Base-by-base conservation (phyloP, 2,113 vertebrate species). In the Turnix velox region DNA sequence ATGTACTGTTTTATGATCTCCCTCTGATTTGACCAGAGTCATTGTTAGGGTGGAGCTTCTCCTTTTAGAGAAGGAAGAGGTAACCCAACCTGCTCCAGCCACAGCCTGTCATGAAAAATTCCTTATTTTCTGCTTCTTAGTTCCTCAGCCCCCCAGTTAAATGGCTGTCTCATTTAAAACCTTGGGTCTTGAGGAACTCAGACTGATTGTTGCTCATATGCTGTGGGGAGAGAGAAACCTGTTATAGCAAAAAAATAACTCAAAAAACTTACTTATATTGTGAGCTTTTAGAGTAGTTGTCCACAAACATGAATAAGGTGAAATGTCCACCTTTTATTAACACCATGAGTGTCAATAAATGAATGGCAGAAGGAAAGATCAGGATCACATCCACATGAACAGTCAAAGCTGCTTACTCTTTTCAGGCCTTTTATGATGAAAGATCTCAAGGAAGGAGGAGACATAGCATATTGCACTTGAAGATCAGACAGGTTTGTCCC, bases 191-290 rank as follows among this genome's bases (percentile, higher is more conserved):
- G 0, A 4, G 33, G 28, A 77, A 6, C 37, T 13, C 4, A 19
- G 18, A 16, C 4, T 37, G 35, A 61, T 76, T 33, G 8, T 15
- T 83, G n/a, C 39, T 74, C 1, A 0, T 25, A 17, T 0, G 1
- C 43, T 19, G 9, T 19, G 9, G 12, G 27, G 12, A 52, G 7
- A 72, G 31, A 79, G 2, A 15, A 28, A 9, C 42, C 45, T 61
- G 28, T 40, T 76, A 88, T 4, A 66, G 7, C 3, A 69, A 67
- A 76, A 48, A 7, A 12, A 14, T 37, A 78, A 45, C 37, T 66
- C 39, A 12, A 20, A 86, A 76, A 49, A 6, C 23, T 69, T 1
- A 0, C 25, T 66, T 13, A 17, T 5, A 6, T 83, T 77, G 68
- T 9, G 30, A 65, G 31, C 27, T 46, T 12, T 61, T 43, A 42